phyloP scores from a whole-genome alignment of 2,113 vertebrate species.

The Ahaetulla prasina region DNA sequence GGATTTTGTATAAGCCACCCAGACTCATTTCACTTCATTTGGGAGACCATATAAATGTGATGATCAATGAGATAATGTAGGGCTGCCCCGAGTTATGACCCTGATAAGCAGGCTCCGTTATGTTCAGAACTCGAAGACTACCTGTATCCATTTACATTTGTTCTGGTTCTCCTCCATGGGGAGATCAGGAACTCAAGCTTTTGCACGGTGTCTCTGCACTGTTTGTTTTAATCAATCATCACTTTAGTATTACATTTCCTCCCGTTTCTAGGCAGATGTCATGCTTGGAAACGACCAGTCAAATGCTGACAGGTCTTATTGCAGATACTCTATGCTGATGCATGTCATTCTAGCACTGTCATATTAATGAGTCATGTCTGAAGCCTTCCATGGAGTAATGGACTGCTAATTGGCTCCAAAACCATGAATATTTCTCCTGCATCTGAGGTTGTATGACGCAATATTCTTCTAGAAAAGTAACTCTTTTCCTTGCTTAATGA shows the following conservation, averaged over 20 bases:
- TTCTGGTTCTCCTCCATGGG: neutral
- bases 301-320: neutral
- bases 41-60: neutral
- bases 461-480: neutral
- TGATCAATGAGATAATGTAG: neutral
- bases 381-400: constrained; percentile 3
- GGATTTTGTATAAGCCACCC: neutral
- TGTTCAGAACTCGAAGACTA: neutral
- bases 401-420: constrained; percentile 20
- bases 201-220: neutral
- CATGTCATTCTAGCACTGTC: constrained; percentile 1
- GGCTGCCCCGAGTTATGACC: neutral
- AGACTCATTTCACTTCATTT: neutral
- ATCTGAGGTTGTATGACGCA: neutral
- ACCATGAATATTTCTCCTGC: neutral
- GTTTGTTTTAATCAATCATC: neutral
- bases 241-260: neutral
- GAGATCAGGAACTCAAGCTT: neutral
- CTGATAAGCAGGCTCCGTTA: neutral
- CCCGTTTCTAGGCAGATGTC: constrained; percentile 7
- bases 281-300: constrained; percentile 1
- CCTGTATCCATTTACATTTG: neutral
- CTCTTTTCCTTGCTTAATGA: neutral
- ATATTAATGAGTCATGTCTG: constrained; percentile 5
- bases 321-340: neutral